Evolutionary conservation across 2,113 vertebrate genomes (phyloP).

Genomic region (Equus quagga): DNA sequence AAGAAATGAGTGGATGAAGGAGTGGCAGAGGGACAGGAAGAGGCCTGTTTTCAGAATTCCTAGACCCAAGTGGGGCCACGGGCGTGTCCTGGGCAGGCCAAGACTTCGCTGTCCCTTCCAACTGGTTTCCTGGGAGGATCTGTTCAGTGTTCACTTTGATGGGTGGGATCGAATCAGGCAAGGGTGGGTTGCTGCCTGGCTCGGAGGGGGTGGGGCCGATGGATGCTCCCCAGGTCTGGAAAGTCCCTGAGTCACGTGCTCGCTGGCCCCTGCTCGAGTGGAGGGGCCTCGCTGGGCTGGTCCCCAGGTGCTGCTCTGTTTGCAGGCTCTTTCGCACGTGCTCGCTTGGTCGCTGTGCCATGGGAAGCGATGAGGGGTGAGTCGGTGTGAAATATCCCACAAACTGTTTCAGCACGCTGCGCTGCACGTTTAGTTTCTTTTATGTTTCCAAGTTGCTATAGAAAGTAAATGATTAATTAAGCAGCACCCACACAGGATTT

Average conservation of each 20-base stretch:
- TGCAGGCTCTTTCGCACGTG: not conserved
- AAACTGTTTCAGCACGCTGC: not conserved
- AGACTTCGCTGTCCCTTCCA: not conserved
- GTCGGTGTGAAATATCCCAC: not conserved
- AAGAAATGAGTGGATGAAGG: rapidly evolving
- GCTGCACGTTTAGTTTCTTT: not conserved
- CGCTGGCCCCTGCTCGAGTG: not conserved
- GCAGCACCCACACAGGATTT: not conserved
- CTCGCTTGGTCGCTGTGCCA: rapidly evolving
- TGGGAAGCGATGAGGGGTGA: not conserved
- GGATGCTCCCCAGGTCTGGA: not conserved
- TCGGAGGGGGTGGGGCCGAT: too few relatives aligned
- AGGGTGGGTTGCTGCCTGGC: not conserved
- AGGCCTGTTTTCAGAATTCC: not conserved
- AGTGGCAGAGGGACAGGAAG: too few relatives aligned
- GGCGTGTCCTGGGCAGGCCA: not conserved
- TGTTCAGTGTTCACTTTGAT: not conserved
- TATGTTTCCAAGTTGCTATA: conserved; percentile 4
- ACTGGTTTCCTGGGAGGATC: not conserved
- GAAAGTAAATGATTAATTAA: conserved; percentile 65
- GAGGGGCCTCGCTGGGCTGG: rapidly evolving
- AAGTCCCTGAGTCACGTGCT: not conserved
- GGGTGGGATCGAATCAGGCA: not conserved
- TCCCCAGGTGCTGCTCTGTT: rapidly evolving
- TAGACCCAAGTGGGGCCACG: rapidly evolving